Evolutionary conservation across 2,113 vertebrate genomes (phyloP), one percentile per base, ranked within the genome.

Genomic region (Nycticryphes semicollaris): DNA sequence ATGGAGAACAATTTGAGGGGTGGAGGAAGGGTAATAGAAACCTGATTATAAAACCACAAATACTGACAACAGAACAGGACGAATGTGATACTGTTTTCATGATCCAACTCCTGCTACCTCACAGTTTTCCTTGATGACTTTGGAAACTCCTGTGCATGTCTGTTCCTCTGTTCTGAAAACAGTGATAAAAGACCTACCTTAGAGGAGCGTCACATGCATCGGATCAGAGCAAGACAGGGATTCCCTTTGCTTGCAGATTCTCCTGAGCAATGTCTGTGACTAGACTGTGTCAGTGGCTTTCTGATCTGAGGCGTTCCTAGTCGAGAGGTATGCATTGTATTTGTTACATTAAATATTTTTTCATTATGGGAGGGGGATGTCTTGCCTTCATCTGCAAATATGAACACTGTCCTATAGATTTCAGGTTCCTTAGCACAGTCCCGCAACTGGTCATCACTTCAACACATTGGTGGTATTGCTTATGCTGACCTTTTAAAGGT

Each of bases 391-490:
- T 10, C 53, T 72, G 72, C 68, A 92, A 47, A 16, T 43, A 24
- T 3, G 16, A 56, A 5, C 14, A 1, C 19, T 51, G 5, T 57
- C 59, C 75, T 57, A 30, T 16, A 67, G 20, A 39, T 54, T 27
- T 15, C 67, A 73, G 47, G 12, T 90, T 57, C 41, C 54, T 70
- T 60, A 73, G 35, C 54, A 22, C 19, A 47, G 27, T 23, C 75
- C 47, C 39, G 39, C 23, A 78, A 17, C 48, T 35, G 14, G 51
- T 93, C 43, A 25, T 86, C 13, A 14, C 14, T 77, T 80, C 63
- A 77, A 43, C 16, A 63, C 30, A 7, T 16, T 14, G 53, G 21
- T 0, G 0, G 3, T 59, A 37, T 5, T 70, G 28, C 35, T 77
- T 66, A 16, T 18, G 28, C 6, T 31, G 62, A 5, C 9, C 30